Percentiles rank a stretch among this genome's conserved stretches.
Evolutionary conservation across 2,113 vertebrate genomes (phyloP).

Genomic region (Proteles cristata): DNA sequence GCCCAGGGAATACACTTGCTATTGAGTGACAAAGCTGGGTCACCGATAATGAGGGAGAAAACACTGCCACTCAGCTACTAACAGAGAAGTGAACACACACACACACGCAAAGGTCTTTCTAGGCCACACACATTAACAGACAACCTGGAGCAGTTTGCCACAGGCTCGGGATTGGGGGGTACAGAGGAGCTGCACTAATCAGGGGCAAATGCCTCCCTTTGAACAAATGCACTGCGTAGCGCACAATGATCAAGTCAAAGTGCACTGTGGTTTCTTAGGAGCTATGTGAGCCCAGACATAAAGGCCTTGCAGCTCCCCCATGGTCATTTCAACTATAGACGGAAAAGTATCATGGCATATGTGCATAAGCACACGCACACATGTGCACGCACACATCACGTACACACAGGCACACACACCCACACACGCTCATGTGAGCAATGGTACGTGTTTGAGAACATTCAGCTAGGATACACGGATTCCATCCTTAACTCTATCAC

Average conservation of each 20-base stretch:
- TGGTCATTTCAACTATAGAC: not conserved
- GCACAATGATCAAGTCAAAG: not conserved
- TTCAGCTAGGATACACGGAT: accelerated
- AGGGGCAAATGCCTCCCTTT: not conserved
- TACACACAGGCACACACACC: not conserved
- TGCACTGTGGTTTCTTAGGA: not conserved
- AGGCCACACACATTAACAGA: not conserved
- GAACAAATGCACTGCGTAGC: not conserved
- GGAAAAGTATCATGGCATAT: too few species aligned
- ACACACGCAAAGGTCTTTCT: accelerated
- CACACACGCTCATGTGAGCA: too few species aligned
- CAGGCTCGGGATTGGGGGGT: not conserved
- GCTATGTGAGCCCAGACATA: not conserved
- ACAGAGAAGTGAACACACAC: not conserved
- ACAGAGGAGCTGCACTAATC: too few species aligned
- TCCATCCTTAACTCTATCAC: accelerated
- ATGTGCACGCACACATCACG: not conserved
- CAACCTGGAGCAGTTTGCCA: not conserved
- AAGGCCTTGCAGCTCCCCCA: not conserved
- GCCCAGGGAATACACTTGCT: not conserved
- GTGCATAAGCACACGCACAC: not conserved
- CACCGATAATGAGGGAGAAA: not conserved
- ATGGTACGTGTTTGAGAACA: accelerated
- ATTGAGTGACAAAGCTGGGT: not conserved
- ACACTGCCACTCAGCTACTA: too few species aligned